Base-by-base conservation (phyloP, 2,113 vertebrate genomes). In the Aptenodytes forsteri region DNA sequence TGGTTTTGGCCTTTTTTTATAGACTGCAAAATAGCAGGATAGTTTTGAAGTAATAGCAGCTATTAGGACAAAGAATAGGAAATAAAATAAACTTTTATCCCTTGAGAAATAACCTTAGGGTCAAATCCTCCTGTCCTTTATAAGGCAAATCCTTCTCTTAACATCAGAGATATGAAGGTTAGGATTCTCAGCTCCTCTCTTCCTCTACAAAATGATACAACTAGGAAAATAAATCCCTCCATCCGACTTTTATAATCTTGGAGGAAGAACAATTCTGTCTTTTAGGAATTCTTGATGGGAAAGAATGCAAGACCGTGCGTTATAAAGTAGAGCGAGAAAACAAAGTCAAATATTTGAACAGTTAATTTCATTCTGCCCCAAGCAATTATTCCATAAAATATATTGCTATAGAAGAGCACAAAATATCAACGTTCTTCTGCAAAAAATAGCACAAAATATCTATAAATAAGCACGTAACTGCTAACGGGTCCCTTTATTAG, bases 31-130 rank as follows among this genome's bases (percentile, higher is more conserved):
- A 92, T 59, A 95, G 62, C 76, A 77, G 42, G 50, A 80, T 73
- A 80, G 71, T 83, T 94, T 95, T 76, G 67, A 94, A 90, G 67
- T 90, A 93, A 93, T 58, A 77, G 83, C 10, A 44, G 49, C 67
- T 90, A 93, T 92, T 86, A 94, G 79, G 19, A 83, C 42, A 89
- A 73, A 95, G 77, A 89, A 73, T 40, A 49, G 46, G 66, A 90
- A 92, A 90, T 81, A 91, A 89, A 93, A 89, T 92, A 90, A 96
- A 83, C 36, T 93, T 95, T 92, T 90, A 90, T 70, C 38, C 79
- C 54, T 61, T 58, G 47, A 90, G n/a, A 90, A 96, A 93, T 72
- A 96, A 81, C 67, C 49, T 70, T 21, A 21, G 26, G 40, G 71
- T 91, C 69, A 84, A 85, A 83, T 64, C 34, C 21, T 83, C 16